Conservation (phyloP, 2,797 vertebrate genomes). For the Ceyx erithaca region DNA sequence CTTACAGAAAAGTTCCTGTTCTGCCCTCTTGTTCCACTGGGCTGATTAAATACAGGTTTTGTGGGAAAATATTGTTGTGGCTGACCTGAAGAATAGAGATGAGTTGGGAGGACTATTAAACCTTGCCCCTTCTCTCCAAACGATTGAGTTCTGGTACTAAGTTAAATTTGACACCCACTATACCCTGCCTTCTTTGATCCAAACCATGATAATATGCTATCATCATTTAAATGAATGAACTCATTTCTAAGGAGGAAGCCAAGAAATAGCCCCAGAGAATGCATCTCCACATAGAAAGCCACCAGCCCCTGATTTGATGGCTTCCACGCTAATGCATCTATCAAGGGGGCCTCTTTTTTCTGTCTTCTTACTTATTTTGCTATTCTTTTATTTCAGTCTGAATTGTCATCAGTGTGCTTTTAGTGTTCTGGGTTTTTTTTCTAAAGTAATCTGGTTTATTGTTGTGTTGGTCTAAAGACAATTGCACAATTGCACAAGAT, state of each 20-base stretch:
- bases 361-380: constrained; percentile 13
- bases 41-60: background rate
- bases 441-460: constrained; percentile 42
- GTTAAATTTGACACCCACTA: background rate
- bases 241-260: background rate
- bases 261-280: background rate
- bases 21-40: background rate
- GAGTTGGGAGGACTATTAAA: background rate
- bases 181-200: constrained; percentile 14
- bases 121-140: background rate
- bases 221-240: background rate
- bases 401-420: background rate
- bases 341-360: constrained; percentile 34
- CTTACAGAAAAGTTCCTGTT: background rate
- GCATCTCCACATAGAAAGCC: background rate
- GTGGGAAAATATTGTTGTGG: background rate
- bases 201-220: constrained; percentile 9
- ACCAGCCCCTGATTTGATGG: background rate
- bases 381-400: constrained; percentile 53
- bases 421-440: background rate
- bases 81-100: background rate
- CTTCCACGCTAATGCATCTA: constrained; percentile 20
- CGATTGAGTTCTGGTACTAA: background rate
- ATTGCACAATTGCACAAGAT: constrained; percentile 57
- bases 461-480: constrained; percentile 59